phyloP scores from a whole-genome alignment of 1,140 invertebrate species.

The Stegodyphus mimosarum region DNA sequence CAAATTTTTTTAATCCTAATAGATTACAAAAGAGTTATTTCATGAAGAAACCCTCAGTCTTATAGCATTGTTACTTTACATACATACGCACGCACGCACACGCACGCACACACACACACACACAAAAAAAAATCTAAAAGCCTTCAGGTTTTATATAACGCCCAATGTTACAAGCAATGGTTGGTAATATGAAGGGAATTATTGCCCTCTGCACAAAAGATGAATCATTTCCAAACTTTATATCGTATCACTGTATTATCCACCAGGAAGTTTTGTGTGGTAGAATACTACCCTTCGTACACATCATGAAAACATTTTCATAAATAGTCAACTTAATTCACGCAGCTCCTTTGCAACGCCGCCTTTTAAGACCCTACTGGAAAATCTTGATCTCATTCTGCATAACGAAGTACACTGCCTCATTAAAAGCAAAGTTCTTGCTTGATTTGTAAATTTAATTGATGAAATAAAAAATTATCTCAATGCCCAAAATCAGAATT shows the following conservation, averaged over 20 bases:
- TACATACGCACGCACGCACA: too few species aligned
- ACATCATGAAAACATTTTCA: conserved; percentile 18
- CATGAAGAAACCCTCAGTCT: too few species aligned
- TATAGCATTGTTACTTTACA: too few species aligned
- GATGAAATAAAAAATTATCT: conserved; percentile 25
- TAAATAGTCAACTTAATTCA: conserved; percentile 18
- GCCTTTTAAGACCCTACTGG: conserved; percentile 5
- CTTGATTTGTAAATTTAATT: conserved; percentile 25
- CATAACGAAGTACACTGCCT: not conserved
- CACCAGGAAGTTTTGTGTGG: conserved; percentile 25
- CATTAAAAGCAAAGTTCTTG: conserved; percentile 29
- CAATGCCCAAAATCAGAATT: conserved; percentile 5
- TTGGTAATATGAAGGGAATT: not conserved
- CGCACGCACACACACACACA: too few species aligned
- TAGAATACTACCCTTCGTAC: conserved; percentile 21
- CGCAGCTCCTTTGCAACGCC: not conserved
- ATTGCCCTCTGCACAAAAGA: conserved; percentile 31
- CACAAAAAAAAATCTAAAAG: too few species aligned
- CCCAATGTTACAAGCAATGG: too few species aligned
- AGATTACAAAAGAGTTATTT: too few species aligned
- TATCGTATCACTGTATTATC: conserved; percentile 33
- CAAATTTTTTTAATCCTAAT: too few species aligned
- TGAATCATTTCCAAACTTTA: conserved; percentile 28
- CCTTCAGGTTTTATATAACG: too few species aligned
- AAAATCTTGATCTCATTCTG: conserved; percentile 14